Evolutionary conservation across 2,888 invertebrate genomes (phyloP).

Genomic region (Meliscaeva auricollis): DNA sequence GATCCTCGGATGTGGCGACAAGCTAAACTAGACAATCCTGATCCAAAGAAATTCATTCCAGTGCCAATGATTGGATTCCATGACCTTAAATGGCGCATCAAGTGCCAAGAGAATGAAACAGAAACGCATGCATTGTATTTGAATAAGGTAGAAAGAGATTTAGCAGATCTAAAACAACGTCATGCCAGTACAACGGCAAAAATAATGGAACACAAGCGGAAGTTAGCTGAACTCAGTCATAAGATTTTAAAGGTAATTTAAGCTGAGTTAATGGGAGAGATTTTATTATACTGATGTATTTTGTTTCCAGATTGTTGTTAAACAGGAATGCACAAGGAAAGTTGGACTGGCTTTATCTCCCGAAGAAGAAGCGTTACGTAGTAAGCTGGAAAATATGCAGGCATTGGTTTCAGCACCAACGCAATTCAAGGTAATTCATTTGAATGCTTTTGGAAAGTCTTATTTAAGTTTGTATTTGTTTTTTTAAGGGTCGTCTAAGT

Average conservation of each 20-base stretch:
- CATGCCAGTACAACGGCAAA: conserved; percentile 92
- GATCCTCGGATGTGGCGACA: conserved; percentile 97
- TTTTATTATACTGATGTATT: neutral
- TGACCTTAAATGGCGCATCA: conserved; percentile 91
- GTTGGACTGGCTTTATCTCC: conserved; percentile 93
- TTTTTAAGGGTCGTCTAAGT: conserved; percentile 91
- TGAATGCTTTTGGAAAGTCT: neutral
- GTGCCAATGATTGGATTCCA: conserved; percentile 97
- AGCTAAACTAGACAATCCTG: conserved; percentile 97
- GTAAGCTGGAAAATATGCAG: conserved; percentile 93
- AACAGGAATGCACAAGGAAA: conserved; percentile 95
- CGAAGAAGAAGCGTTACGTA: conserved; percentile 95
- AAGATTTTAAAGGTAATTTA: conserved; percentile 89
- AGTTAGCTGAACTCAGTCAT: conserved; percentile 92
- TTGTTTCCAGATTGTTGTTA: conserved; percentile 89
- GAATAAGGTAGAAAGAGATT: conserved; percentile 90
- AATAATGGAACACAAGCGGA: conserved; percentile 92
- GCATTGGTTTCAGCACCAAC: conserved; percentile 95
- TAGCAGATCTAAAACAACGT: conserved; percentile 91
- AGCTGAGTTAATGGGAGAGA: conserved; percentile 64
- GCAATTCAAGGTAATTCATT: conserved; percentile 90
- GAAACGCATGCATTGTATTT: conserved; percentile 92
- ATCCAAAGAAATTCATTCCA: conserved; percentile 94
- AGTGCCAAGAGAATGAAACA: conserved; percentile 93
- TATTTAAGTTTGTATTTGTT: neutral